Conservation (phyloP, 2,797 vertebrate genomes). For the Urosaurus nigricauda region DNA sequence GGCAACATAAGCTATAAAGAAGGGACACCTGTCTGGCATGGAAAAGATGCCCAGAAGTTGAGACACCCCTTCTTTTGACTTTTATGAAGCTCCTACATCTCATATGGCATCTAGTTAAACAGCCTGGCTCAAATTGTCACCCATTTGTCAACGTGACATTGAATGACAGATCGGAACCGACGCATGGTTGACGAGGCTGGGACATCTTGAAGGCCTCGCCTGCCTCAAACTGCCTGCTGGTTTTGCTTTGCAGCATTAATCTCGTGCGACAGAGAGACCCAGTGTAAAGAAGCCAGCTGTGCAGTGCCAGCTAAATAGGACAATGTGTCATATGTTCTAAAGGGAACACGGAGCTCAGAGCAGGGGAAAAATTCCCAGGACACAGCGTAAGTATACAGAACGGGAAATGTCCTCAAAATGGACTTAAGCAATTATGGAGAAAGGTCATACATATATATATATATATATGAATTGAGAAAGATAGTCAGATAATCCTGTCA, state of each 20-base stretch:
- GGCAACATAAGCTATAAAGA: neutral
- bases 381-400: neutral
- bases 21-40: neutral
- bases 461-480: neutral
- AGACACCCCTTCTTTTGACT: constrained; percentile 50
- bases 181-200: constrained; percentile 54
- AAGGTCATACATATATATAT: neutral
- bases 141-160: constrained; percentile 50
- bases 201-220: constrained; percentile 60
- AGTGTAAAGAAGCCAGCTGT: constrained; percentile 57
- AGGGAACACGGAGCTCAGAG: constrained; percentile 9
- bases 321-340: constrained; percentile 29
- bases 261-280: constrained; percentile 63
- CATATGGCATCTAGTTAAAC: constrained; percentile 60
- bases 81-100: constrained; percentile 52
- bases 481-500: no score
- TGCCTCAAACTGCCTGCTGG: neutral
- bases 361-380: constrained; percentile 11
- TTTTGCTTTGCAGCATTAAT: constrained; percentile 59
- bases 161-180: constrained; percentile 71
- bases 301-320: constrained; percentile 55
- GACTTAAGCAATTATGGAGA: constrained; percentile 12
- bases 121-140: constrained; percentile 32
- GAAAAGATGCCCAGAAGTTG: neutral
- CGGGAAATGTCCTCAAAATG: neutral